A percentile compares a stretch with the other conserved stretches of the same genome.
These are phyloP conservation scores for Falco peregrinus DNA, from an alignment of 2,797 vertebrate genomes.

Conservation along the genomic window DNA sequence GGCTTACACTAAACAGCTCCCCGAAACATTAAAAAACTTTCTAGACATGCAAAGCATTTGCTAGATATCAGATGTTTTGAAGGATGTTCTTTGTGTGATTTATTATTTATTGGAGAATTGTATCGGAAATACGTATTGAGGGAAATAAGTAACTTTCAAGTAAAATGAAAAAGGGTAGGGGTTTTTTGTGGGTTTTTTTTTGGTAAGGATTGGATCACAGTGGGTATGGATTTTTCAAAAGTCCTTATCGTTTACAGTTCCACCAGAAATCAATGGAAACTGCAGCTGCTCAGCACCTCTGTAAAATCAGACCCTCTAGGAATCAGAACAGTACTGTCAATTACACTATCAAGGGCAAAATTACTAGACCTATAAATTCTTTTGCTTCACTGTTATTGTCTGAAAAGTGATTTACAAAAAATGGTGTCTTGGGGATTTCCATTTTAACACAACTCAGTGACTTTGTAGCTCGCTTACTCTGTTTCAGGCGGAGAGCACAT, in stretches of 20 bases:
- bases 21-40: neutral
- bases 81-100: neutral
- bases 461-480: neutral
- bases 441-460: neutral
- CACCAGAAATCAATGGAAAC: slow-evolving; percentile 12
- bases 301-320: neutral
- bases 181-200: neutral
- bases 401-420: neutral
- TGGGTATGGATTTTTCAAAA: slow-evolving; percentile 20
- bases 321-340: neutral
- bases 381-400: neutral
- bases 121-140: neutral
- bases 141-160: neutral
- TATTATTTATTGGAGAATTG: slow-evolving; percentile 36
- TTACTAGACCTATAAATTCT: neutral
- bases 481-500: neutral
- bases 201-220: neutral
- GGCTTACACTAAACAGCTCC: neutral
- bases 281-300: neutral
- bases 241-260: neutral
- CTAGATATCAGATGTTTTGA: neutral
- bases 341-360: neutral
- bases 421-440: rapidly evolving
- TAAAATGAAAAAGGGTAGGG: neutral
- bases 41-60: neutral